Percentiles rank a stretch among this genome's conserved stretches.
phyloP scores from a whole-genome alignment of 2,888 invertebrate genomes.

The Apotomis capreana region DNA sequence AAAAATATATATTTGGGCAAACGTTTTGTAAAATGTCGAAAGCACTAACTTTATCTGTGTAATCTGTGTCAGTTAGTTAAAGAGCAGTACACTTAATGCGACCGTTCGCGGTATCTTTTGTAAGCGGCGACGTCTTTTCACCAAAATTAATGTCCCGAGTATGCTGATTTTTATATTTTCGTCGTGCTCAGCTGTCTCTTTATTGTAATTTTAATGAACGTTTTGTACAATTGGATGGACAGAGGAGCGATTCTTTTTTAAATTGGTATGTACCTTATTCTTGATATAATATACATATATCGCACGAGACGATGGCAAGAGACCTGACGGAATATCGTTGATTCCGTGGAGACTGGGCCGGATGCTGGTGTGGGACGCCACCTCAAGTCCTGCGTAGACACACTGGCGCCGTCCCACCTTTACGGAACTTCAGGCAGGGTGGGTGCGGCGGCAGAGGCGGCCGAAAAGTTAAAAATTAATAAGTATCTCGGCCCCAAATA shows the following conservation, averaged over 20 bases:
- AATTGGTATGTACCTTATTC: not conserved
- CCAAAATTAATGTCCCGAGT: constrained; percentile 28
- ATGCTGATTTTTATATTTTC: constrained; percentile 21
- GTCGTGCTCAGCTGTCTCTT: not conserved
- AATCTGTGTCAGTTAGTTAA: not conserved
- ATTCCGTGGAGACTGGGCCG: too few species aligned
- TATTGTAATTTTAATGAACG: constrained; percentile 14
- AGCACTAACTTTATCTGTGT: not conserved
- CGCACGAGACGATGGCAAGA: too few species aligned
- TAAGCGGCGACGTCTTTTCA: constrained; percentile 14
- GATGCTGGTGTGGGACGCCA: too few species aligned
- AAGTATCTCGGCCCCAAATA: too few species aligned
- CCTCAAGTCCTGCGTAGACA: too few species aligned
- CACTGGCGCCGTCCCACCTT: too few species aligned
- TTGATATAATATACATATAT: too few species aligned
- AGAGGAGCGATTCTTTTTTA: not conserved
- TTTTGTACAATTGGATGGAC: not conserved
- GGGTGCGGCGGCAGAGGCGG: too few species aligned
- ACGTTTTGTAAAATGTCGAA: not conserved
- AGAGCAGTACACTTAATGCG: not conserved
- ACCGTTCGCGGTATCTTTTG: constrained; percentile 6
- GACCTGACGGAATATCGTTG: too few species aligned
- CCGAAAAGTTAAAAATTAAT: too few species aligned
- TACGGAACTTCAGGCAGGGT: too few species aligned
- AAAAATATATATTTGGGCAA: too few species aligned